Base-by-base conservation (phyloP, 23 tunicate genomes). In the Botrylloides violaceus region DNA sequence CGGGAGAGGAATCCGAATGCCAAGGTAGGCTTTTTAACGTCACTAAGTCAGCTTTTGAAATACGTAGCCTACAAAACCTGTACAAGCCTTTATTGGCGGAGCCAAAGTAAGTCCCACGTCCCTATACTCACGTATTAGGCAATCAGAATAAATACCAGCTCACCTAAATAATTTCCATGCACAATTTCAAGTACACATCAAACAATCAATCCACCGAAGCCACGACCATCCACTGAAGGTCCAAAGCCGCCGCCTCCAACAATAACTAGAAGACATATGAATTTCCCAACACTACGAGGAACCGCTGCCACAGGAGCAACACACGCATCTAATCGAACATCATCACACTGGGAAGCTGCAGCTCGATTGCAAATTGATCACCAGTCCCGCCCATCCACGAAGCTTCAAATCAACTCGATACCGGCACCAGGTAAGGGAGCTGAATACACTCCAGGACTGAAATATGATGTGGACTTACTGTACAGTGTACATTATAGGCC, bases 1-100 rank as follows among this genome's bases (percentile, higher is more conserved):
- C 27, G 95, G 95, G 20, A 59, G 95, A 22, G 95, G 95, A 71
- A 87, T 87, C 22, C 61, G 86, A 50, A 24, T 87, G 65, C 95
- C 95, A 5, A 78, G 75, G 93, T 85, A 64, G 32, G 53, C 15
- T n/a, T n/a, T n/a, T n/a, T n/a, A n/a, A n/a, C n/a, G n/a, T n/a
- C n/a, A n/a, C n/a, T n/a, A n/a, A n/a, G n/a, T n/a, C n/a, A n/a
- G n/a, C n/a, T n/a, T n/a, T n/a, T n/a, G n/a, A n/a, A n/a, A n/a
- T n/a, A n/a, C n/a, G n/a, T n/a, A n/a, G 58, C 58, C 21, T 49
- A 49, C 65, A 29, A 21, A 60, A 18, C 0, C 25, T 60, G 20
- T 49, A 49, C 58, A n/a, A 49, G 0, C 21, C 20, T 49, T 49
- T 49, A 19, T 21, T 19, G 20, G 58, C 20, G 21, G 20, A 49